Percentiles rank a stretch among this genome's conserved stretches.
Evolutionary conservation across 2,888 invertebrate genomes (phyloP).

Genomic region (Campoplex capitator): DNA sequence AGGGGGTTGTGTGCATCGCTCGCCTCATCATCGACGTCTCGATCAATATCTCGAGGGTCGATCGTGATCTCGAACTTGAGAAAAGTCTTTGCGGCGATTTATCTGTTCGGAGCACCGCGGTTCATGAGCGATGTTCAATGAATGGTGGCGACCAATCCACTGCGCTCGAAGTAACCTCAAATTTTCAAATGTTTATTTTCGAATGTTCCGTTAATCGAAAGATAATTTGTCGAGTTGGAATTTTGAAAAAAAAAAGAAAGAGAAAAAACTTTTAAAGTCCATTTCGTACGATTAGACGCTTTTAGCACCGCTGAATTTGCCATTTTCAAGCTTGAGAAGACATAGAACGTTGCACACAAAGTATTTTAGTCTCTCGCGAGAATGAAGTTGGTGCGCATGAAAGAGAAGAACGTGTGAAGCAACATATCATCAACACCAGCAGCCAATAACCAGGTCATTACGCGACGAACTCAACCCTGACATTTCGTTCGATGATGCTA

Average conservation of each 20-base stretch:
- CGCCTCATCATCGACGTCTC: not conserved
- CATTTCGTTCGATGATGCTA: constrained; percentile 78
- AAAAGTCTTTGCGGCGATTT: not conserved
- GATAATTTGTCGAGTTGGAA: not conserved
- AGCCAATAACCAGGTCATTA: constrained; percentile 77
- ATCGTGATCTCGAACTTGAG: too few species aligned
- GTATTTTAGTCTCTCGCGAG: constrained; percentile 15
- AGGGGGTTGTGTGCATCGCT: not conserved
- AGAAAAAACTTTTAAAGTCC: not conserved
- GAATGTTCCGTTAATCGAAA: not conserved
- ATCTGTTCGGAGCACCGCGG: not conserved
- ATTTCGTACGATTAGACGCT: not conserved
- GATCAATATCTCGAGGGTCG: not conserved
- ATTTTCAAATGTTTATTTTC: not conserved
- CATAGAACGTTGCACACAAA: not conserved
- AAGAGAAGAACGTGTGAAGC: constrained; percentile 1
- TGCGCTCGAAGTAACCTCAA: not conserved
- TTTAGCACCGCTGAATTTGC: not conserved
- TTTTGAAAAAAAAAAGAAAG: not conserved
- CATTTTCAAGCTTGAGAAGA: constrained; percentile 5
- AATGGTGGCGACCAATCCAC: not conserved
- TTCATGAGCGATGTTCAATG: not conserved
- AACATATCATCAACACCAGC: constrained; percentile 59
- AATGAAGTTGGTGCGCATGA: constrained; percentile 11
- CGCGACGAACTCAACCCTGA: constrained; percentile 78